Evolutionary conservation across 2,797 vertebrate species (phyloP), one percentile per base, ranked within the genome.

Genomic region (Anisognathus igniventris): DNA sequence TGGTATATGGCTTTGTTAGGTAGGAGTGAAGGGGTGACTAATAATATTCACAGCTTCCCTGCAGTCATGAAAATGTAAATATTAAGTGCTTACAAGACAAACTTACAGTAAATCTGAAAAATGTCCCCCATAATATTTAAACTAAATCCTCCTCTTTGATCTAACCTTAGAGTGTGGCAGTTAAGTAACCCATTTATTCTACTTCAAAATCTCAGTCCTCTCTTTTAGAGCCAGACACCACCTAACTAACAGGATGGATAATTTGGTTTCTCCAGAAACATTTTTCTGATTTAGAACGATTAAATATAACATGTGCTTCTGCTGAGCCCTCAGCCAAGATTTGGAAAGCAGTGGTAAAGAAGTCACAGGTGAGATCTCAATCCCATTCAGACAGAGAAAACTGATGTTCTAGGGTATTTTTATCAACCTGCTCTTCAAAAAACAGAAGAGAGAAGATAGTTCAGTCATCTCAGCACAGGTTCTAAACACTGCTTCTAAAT

Each of bases 21-120:
- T 24, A 88, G 73, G 90, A 31, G 44, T 75, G 95, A 88, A 74
- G 66, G 84, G 93, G 60, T 81, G 93, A 96, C 75, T 86, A 95
- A 94, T 74, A 92, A 91, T 88, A 92, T 72, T 89, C 96, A 91
- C 77, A 81, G 96, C 88, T 96, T 94, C 97, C 90, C 95, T 14
- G 22, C 71, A 93, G 95, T 93, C 94, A 66, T 19, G 24, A 86
- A 95, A 97, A 93, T 88, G 95, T 97, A 97, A 98, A 97, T 97
- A 96, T 97, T 30, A 97, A 97, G 95, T 93, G 94, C 95, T 97
- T 94, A 95, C 96, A 97, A 95, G 96, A 96, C 94, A 97, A 97
- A 97, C 88, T 89, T 90, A 96, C 93, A 95, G 95, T 94, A 97
- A 96, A 97, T 93, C 74, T 96, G 96, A 97, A 97, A 97, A 96